These are phyloP conservation scores for Sarcophaga rosellei DNA, from an alignment of 2,888 invertebrate species.

Conservation along the genomic window DNA sequence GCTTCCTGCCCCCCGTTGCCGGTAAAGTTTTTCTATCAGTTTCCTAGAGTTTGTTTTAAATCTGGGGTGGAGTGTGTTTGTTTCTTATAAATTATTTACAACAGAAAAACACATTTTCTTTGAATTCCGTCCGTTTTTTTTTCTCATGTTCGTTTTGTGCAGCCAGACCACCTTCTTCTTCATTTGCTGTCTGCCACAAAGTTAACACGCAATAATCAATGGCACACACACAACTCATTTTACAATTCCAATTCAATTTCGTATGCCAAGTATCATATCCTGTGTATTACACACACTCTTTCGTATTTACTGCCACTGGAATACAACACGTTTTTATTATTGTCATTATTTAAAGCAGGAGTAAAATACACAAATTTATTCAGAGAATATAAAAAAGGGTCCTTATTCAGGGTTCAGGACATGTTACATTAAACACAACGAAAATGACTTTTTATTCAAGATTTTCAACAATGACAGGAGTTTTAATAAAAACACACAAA, in stretches of 20 bases:
- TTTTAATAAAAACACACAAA: no score
- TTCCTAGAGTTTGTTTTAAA: neutral
- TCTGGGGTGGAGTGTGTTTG: neutral
- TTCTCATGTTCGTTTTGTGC: neutral
- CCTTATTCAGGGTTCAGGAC: neutral
- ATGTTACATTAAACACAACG: neutral
- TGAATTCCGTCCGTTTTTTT: slow-evolving; percentile 24
- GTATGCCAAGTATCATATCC: slow-evolving; percentile 43
- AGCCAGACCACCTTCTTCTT: neutral
- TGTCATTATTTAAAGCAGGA: neutral
- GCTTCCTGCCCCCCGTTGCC: no score
- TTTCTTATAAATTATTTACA: slow-evolving; percentile 63
- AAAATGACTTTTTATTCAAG: neutral
- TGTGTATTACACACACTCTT: neutral
- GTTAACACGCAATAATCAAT: slow-evolving; percentile 67
- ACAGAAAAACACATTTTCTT: slow-evolving; percentile 54
- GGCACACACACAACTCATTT: slow-evolving; percentile 48
- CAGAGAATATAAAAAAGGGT: neutral
- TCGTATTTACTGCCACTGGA: no score
- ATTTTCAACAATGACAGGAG: no score
- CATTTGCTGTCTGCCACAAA: slow-evolving; percentile 47
- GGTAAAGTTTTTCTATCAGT: no score
- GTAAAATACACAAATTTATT: neutral
- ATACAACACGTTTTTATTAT: slow-evolving; percentile 27
- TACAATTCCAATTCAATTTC: slow-evolving; percentile 10